Evolutionary conservation across 2,797 vertebrate genomes (phyloP).

Genomic region (Syngnathus acus): DNA sequence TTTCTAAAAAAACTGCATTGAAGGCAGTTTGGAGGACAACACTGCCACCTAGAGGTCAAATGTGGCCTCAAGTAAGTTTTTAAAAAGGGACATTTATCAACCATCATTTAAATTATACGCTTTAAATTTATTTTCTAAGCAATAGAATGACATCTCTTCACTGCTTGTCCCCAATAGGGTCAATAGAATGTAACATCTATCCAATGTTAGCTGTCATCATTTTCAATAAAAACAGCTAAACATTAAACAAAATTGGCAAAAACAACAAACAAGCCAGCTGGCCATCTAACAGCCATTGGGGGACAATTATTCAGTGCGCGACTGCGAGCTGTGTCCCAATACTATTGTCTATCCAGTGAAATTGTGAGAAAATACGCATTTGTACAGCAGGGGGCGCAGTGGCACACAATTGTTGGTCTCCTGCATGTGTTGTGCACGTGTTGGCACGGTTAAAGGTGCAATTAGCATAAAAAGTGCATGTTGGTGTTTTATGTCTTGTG

Average conservation of each 20-base stretch:
- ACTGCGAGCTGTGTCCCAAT: neutral
- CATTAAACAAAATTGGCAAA: too few relatives aligned
- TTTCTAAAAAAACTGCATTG: neutral
- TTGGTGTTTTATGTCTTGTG: neutral
- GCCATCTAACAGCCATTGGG: too few relatives aligned
- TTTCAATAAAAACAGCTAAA: too few relatives aligned
- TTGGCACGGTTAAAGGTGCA: neutral
- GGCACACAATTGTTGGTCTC: neutral
- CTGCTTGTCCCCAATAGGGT: neutral
- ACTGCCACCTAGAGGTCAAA: neutral
- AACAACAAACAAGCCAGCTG: too few relatives aligned
- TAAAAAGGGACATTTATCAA: neutral
- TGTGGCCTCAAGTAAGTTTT: neutral
- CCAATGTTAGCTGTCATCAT: too few relatives aligned
- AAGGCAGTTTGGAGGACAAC: neutral
- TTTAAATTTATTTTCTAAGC: neutral
- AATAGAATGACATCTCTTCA: neutral
- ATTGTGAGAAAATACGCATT: neutral
- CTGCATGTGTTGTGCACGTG: neutral
- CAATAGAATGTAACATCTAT: too few relatives aligned
- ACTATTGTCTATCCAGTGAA: neutral
- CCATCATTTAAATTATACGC: neutral
- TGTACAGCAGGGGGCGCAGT: neutral
- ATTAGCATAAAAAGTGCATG: neutral
- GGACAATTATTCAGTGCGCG: neutral